A percentile compares a stretch with the other conserved stretches of the same genome.
Evolutionary conservation across 2,888 invertebrate species (phyloP).

Genomic region (Dryocosmus kuriphilus): DNA sequence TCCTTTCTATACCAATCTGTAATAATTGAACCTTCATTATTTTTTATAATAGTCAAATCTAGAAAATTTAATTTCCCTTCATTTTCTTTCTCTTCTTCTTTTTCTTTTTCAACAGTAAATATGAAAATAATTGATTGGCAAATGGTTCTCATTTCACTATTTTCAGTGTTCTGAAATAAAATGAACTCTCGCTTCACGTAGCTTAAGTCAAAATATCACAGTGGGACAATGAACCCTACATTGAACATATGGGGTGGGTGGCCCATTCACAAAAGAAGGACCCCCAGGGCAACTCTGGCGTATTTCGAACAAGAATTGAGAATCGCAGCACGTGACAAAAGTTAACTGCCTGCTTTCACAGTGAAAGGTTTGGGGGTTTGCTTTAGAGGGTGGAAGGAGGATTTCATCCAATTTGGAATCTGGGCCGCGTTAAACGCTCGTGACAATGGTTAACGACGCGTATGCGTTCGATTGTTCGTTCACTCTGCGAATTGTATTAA

Average conservation of each 20-base stretch:
- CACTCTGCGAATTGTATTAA: constrained; percentile 2
- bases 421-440: constrained; percentile 22
- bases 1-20: too few species aligned
- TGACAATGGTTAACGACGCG: constrained; percentile 21
- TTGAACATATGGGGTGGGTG: constrained; percentile 27
- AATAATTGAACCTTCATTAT: too few species aligned
- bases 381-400: not conserved
- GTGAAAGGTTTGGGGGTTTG: not conserved
- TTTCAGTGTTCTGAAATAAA: too few species aligned
- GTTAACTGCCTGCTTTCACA: constrained; percentile 23
- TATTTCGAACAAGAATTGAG: constrained; percentile 18
- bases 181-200: not conserved
- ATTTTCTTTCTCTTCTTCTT: too few species aligned
- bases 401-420: constrained; percentile 13
- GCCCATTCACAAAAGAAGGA: constrained; percentile 25
- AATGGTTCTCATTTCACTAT: too few species aligned
- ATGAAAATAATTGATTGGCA: too few species aligned
- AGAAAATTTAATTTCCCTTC: too few species aligned
- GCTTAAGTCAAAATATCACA: not conserved
- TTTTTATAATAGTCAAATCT: too few species aligned
- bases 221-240: constrained; percentile 29
- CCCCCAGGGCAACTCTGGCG: not conserved
- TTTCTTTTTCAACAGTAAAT: too few species aligned
- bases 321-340: constrained; percentile 31
- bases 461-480: constrained; percentile 27